Percentiles rank a stretch among this genome's conserved stretches.
These are phyloP conservation scores for Nannobrachium achirus DNA, from an alignment of 2,113 vertebrate genomes.

Conservation along the genomic window DNA sequence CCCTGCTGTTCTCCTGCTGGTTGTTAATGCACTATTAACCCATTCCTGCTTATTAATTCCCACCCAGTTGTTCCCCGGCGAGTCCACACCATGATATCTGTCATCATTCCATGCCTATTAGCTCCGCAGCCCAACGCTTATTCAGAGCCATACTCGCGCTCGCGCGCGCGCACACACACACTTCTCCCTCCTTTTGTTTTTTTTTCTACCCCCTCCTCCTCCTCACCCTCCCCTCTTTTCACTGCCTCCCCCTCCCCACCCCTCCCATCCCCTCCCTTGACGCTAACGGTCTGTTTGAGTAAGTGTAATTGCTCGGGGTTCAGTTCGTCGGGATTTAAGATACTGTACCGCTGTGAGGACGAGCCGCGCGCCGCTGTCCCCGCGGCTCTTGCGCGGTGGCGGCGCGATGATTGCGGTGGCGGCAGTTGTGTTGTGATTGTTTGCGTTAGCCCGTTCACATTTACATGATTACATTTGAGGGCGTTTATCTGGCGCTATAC, in stretches of 20 bases:
- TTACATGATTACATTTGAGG: no score
- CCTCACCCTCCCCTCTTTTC: conserved; percentile 47
- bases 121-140: conserved; percentile 72
- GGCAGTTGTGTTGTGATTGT: no score
- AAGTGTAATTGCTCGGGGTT: conserved; percentile 58
- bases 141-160: background rate
- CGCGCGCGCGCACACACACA: background rate
- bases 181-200: no score
- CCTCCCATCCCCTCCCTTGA: conserved; percentile 19
- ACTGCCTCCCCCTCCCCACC: conserved; percentile 31
- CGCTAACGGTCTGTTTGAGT: conserved; percentile 62
- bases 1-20: conserved; percentile 95
- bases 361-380: background rate
- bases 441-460: no score
- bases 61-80: conserved; percentile 90
- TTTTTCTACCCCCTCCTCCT: conserved; percentile 12
- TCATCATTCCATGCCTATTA: conserved; percentile 86
- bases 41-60: conserved; percentile 99
- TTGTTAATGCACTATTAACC: conserved; percentile 99
- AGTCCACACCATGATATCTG: conserved; percentile 86
- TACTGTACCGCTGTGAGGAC: conserved; percentile 32
- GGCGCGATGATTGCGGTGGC: background rate
- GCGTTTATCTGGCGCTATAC: no score
- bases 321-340: conserved; percentile 47
- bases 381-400: conserved; percentile 9